Base-by-base conservation (phyloP, 2,797 vertebrate species). In the Leucoraja ocellata region DNA sequence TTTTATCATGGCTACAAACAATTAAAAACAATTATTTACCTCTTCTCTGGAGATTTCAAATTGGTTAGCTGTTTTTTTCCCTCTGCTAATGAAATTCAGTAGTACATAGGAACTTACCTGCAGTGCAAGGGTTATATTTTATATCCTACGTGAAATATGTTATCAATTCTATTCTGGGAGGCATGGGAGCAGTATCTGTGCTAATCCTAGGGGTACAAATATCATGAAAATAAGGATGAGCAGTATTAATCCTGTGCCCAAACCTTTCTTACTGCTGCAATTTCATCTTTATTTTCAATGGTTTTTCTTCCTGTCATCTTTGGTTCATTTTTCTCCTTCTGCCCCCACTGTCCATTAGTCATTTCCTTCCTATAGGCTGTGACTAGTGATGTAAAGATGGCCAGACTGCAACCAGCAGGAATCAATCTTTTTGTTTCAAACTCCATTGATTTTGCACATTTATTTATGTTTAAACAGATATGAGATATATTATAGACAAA, bases 211-310 rank as follows among this genome's bases (percentile, higher is more conserved):
- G 28, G 21, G 61, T 61, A 86, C 28, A n/a, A 63, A 86, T 86
- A 11, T 28, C 63, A 68, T 68, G 61, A 63, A 65, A 65, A 63
- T 63, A 68, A 88, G 36, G 18, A 88, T 32, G 32, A 68, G 84
- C 84, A 65, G 32, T 16, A 88, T 65, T 88, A 88, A 88, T 32
- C 61, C 13, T 6, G 28, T 63, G 14, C 18, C 25, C 61, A 88
- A 65, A 28, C 65, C 10, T 21, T 63, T 88, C 32, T 54, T 86
- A 18, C 65, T 68, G 28, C 58, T n/a, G 58, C 25, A 14, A 32
- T 88, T 88, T 68, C n/a, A n/a, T 88, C 61, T 21, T 88, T 88
- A 65, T 88, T 88, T 68, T 68, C 61, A 65, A 88, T 88, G 28
- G 36, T 21, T 68, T 36, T 36, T 36, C n/a, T 91, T 91, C 36